Evolutionary conservation across 2,113 vertebrate species (phyloP).

Genomic region (Dipodomys ordii): DNA sequence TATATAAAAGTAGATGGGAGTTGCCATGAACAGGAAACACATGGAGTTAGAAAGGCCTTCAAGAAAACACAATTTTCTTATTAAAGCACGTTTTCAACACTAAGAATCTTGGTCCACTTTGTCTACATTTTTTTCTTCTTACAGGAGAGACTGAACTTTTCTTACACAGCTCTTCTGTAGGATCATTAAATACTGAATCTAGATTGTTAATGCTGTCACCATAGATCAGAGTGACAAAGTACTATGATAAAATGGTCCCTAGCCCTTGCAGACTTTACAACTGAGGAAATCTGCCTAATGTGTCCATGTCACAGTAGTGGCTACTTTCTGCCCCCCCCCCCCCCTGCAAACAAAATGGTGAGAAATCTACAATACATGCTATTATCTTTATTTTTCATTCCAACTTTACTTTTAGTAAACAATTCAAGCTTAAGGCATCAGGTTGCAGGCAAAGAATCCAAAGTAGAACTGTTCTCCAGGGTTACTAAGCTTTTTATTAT

Average conservation of each 20-base stretch:
- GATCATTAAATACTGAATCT: background rate
- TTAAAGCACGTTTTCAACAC: conserved; percentile 21
- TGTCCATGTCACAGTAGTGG: background rate
- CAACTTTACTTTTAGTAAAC: background rate
- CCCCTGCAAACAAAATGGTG: background rate
- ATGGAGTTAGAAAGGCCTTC: background rate
- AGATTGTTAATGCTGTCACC: too few species aligned
- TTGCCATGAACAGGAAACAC: background rate
- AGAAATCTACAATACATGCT: background rate
- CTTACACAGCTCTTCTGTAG: background rate
- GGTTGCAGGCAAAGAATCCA: conserved; percentile 2
- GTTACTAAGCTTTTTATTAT: background rate
- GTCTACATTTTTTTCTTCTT: background rate
- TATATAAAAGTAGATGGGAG: background rate
- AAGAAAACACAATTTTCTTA: conserved; percentile 17
- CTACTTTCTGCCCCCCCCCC: background rate
- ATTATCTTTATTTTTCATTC: conserved; percentile 13
- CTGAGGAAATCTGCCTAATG: background rate
- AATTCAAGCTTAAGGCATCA: background rate
- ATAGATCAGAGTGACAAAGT: background rate
- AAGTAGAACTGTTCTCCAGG: background rate
- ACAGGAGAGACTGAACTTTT: background rate
- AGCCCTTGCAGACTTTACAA: background rate
- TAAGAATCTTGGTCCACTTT: background rate
- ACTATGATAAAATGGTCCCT: background rate